Percentiles rank a stretch among this genome's conserved stretches.
These are phyloP conservation scores for Orthosia cruda DNA, from an alignment of 2,888 invertebrate genomes.

Conservation along the genomic window DNA sequence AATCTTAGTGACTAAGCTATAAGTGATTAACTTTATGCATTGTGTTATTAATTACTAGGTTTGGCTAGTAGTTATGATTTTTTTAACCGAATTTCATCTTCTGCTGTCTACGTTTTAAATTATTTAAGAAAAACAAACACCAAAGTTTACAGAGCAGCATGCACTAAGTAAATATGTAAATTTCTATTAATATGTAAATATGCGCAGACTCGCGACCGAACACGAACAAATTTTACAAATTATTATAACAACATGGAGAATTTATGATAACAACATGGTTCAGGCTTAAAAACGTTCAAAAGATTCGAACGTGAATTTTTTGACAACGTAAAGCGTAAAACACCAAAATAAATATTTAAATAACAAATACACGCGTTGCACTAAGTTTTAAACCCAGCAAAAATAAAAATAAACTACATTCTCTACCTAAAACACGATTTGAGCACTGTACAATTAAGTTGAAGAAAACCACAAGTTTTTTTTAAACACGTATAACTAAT, in stretches of 20 bases:
- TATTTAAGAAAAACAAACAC: conserved; percentile 15
- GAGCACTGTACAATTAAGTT: conserved; percentile 60
- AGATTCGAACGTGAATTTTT: neutral
- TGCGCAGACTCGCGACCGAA: conserved; percentile 37
- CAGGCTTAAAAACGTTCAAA: neutral
- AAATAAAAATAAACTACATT: conserved; percentile 5
- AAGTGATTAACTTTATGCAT: neutral
- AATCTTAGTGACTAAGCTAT: neutral
- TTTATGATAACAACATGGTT: conserved; percentile 1
- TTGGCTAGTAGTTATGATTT: neutral
- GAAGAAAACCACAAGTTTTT: conserved; percentile 65
- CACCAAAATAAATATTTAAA: neutral
- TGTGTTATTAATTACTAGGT: neutral
- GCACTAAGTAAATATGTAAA: conserved; percentile 63
- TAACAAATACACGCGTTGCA: conserved; percentile 43
- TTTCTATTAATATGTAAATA: conserved; percentile 69
- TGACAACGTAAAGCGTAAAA: neutral
- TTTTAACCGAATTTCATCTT: neutral
- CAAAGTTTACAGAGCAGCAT: conserved; percentile 46
- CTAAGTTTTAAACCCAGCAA: conserved; percentile 18
- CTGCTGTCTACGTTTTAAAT: neutral
- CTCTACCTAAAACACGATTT: conserved; percentile 38
- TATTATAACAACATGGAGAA: conserved; percentile 18
- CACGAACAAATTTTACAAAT: conserved; percentile 46
- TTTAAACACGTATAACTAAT: conserved; percentile 75